Evolutionary conservation across 2,888 invertebrate species (phyloP).

Genomic region (Plusia festucae): DNA sequence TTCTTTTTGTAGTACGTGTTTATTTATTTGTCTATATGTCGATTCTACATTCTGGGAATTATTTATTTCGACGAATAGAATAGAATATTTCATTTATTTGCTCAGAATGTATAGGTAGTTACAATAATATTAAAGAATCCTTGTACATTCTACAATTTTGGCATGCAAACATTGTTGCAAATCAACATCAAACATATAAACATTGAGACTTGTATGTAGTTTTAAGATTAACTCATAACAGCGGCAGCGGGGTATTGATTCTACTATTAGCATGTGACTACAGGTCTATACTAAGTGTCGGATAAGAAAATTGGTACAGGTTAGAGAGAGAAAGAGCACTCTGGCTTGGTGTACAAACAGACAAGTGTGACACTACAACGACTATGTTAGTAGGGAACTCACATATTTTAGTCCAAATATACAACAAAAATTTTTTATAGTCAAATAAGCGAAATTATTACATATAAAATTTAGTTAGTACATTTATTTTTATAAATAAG

Average conservation of each 20-base stretch:
- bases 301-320: constrained; percentile 69
- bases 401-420: constrained; percentile 37
- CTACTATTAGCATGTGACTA: constrained; percentile 49
- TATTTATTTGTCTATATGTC: no score
- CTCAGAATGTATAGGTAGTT: no score
- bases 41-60: no score
- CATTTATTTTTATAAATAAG: neutral
- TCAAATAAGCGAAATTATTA: constrained; percentile 7
- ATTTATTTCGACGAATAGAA: no score
- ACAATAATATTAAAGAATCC: no score
- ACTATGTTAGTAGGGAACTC: constrained; percentile 54
- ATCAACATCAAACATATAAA: no score
- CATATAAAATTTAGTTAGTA: neutral
- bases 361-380: constrained; percentile 43
- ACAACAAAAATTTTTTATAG: constrained; percentile 13
- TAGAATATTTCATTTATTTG: no score
- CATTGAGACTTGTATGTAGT: no score
- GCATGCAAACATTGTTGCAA: no score
- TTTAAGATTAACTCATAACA: constrained; percentile 1
- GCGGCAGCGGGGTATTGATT: constrained; percentile 25
- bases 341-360: constrained; percentile 62
- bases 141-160: no score
- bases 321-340: constrained; percentile 83
- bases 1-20: no score
- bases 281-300: constrained; percentile 57